These are phyloP conservation scores for Semotilus atromaculatus DNA, from an alignment of 2,797 vertebrate species.

Conservation along the genomic window DNA sequence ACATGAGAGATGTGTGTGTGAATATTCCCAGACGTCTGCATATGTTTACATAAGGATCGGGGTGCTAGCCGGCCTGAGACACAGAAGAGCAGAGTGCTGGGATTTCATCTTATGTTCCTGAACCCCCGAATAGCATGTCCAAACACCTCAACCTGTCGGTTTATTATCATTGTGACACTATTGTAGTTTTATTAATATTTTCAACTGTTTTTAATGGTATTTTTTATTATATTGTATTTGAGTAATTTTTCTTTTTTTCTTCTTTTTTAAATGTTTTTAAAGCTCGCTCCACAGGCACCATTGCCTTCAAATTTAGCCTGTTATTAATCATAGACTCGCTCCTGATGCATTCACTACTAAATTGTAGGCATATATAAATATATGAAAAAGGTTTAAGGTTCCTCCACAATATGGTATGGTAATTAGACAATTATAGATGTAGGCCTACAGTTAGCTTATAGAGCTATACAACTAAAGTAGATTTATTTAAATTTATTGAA, in stretches of 20 bases:
- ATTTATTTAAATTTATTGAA: background rate
- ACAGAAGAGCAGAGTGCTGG: conserved; percentile 40
- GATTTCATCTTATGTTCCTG: conserved; percentile 39
- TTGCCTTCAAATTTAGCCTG: background rate
- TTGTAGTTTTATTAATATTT: too few species aligned
- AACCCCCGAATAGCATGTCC: background rate
- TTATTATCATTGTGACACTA: background rate
- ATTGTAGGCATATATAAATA: background rate
- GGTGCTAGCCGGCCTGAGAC: conserved; percentile 44
- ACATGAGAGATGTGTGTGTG: background rate
- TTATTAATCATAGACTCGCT: background rate
- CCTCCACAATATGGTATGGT: background rate
- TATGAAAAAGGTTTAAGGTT: background rate
- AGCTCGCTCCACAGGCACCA: background rate
- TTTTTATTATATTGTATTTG: background rate
- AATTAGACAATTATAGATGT: background rate
- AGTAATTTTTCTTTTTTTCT: background rate
- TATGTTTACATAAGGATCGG: conserved; percentile 55
- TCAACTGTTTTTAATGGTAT: too few species aligned
- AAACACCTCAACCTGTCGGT: background rate
- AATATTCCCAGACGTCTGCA: conserved; percentile 51
- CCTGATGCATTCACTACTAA: background rate
- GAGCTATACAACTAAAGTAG: background rate
- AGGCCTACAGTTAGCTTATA: background rate
- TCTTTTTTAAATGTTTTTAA: background rate